Conservation (phyloP, 1,140 invertebrate genomes). For the Branchinecta lindahli region DNA sequence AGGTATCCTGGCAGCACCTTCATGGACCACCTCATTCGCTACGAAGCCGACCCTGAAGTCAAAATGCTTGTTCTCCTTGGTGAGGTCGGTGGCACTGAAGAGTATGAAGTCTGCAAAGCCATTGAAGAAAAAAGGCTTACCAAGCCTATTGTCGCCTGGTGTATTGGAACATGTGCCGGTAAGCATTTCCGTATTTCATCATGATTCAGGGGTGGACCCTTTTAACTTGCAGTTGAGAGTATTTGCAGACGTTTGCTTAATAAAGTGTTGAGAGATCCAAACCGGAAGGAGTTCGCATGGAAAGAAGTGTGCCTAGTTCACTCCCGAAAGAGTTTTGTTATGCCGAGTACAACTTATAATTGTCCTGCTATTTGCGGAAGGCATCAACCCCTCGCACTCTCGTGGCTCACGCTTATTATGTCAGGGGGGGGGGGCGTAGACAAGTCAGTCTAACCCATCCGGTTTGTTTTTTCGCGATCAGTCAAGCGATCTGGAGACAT, state of each 20-base stretch:
- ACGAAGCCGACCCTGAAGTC: slow-evolving; percentile 49
- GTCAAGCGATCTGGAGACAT: no score
- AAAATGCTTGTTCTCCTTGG: slow-evolving; percentile 93
- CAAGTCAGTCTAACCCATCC: no score
- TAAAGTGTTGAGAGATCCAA: no score
- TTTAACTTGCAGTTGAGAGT: slow-evolving; percentile 37
- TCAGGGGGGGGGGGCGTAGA: no score
- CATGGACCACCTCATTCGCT: slow-evolving; percentile 89
- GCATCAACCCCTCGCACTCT: no score
- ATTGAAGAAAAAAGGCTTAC: slow-evolving; percentile 63
- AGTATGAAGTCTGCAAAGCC: slow-evolving; percentile 89
- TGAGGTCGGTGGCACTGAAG: slow-evolving; percentile 97
- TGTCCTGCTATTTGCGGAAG: no score
- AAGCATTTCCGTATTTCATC: slow-evolving; percentile 22
- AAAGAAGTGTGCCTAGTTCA: no score
- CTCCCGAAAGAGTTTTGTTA: no score
- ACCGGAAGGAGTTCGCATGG: no score
- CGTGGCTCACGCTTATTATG: no score
- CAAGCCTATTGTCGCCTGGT: slow-evolving; percentile 96
- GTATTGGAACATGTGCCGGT: slow-evolving; percentile 71
- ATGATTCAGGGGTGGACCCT: slow-evolving; percentile 15
- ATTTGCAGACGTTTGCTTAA: slow-evolving; percentile 21
- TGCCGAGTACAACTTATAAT: no score
- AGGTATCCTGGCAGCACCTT: slow-evolving; percentile 96
- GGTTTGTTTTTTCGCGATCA: no score